These are phyloP conservation scores for Pycnonotus jocosus DNA, from an alignment of 2,113 vertebrate species.

Conservation along the genomic window DNA sequence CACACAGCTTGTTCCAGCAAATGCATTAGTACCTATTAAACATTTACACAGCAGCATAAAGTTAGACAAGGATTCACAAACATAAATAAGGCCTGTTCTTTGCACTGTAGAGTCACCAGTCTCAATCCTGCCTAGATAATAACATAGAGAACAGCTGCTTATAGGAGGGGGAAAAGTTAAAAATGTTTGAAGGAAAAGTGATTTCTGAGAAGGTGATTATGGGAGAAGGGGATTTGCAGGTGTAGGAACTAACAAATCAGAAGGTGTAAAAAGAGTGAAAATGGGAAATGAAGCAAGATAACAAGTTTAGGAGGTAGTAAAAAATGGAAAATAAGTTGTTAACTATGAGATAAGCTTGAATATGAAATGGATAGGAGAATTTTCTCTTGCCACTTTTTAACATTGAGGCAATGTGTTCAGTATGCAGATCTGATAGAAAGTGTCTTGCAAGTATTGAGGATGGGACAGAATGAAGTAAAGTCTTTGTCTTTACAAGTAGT, in stretches of 20 bases:
- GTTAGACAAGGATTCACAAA: constrained; percentile 13
- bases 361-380: neutral
- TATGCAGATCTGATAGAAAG: neutral
- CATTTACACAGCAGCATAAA: constrained; percentile 41
- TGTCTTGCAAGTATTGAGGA: neutral
- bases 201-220: neutral
- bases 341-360: neutral
- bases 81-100: constrained; percentile 9
- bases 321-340: neutral
- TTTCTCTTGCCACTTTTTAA: neutral
- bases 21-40: constrained; percentile 62
- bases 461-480: neutral
- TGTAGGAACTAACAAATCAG: neutral
- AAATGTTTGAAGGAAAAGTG: neutral
- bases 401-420: neutral
- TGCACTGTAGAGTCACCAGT: neutral
- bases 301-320: neutral
- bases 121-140: neutral
- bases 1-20: constrained; percentile 28
- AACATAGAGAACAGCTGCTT: neutral
- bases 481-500: neutral
- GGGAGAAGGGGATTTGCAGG: neutral
- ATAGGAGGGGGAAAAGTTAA: neutral
- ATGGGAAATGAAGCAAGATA: neutral
- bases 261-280: neutral